phyloP scores from a whole-genome alignment of 2,113 vertebrate species.

The Pseudopodoces humilis region DNA sequence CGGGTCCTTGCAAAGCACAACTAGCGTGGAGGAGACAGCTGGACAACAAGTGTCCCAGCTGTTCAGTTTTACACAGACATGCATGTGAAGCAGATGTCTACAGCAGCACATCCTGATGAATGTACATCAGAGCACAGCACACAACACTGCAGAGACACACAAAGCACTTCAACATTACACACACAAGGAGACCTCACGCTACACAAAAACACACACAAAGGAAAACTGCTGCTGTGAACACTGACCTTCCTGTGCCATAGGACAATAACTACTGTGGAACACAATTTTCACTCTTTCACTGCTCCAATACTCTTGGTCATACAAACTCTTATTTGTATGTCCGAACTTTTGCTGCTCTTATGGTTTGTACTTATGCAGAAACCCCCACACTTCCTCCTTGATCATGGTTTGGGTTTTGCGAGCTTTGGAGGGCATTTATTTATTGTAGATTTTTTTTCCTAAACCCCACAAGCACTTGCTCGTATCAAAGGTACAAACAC shows the following conservation, averaged over 20 bases:
- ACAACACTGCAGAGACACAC: background rate
- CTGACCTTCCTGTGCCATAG: background rate
- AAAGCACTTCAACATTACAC: background rate
- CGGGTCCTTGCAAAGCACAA: background rate
- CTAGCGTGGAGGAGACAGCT: background rate
- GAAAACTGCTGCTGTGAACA: background rate
- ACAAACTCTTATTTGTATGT: too few species aligned
- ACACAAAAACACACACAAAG: background rate
- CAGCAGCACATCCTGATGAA: background rate
- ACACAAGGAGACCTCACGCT: background rate
- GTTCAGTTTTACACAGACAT: background rate
- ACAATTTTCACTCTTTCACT: background rate
- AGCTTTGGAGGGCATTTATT: background rate
- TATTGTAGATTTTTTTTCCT: background rate
- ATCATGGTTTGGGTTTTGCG: background rate
- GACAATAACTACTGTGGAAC: background rate
- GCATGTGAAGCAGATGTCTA: background rate
- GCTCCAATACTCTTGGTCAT: background rate
- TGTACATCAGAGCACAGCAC: background rate
- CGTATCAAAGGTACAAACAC: background rate
- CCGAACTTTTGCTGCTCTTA: background rate
- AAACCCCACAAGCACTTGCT: background rate
- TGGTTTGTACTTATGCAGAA: background rate
- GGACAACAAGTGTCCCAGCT: background rate
- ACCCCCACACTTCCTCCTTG: background rate